phyloP scores from a whole-genome alignment of 2,797 vertebrate species.

The Mormyrops boulengeri region DNA sequence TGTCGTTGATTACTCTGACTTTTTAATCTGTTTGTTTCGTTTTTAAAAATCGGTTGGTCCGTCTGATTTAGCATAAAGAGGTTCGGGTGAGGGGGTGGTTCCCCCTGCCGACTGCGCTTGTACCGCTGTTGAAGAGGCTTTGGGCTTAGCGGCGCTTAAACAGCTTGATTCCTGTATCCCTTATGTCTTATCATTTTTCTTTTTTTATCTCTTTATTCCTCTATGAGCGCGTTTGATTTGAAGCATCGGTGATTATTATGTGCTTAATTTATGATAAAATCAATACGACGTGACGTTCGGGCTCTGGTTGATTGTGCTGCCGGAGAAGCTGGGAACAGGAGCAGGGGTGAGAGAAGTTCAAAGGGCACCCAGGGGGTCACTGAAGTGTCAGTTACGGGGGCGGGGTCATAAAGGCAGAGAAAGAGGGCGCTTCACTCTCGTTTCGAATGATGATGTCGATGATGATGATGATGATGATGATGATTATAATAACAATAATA shows the following conservation, averaged over 20 bases:
- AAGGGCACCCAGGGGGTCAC: neutral
- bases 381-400: neutral
- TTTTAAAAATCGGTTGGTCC: neutral
- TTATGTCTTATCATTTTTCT: neutral
- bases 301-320: neutral
- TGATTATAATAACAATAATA: neutral
- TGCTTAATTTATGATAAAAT: conserved; percentile 21
- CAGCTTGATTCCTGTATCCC: conserved; percentile 12
- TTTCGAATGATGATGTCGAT: neutral
- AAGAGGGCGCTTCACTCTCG: neutral
- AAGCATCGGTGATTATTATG: conserved; percentile 14
- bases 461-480: neutral
- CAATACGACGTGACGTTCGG: conserved; percentile 3
- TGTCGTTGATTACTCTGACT: neutral
- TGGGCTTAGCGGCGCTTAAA: neutral
- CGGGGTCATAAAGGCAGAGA: neutral
- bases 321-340: neutral
- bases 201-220: conserved; percentile 14
- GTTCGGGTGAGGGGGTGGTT: neutral
- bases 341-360: neutral
- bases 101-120: neutral
- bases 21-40: neutral
- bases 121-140: neutral
- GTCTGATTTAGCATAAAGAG: too few species aligned
- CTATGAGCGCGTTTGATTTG: neutral